Base-by-base conservation (phyloP, 2,888 invertebrate species). In the Rhagophthalmus giganteus region DNA sequence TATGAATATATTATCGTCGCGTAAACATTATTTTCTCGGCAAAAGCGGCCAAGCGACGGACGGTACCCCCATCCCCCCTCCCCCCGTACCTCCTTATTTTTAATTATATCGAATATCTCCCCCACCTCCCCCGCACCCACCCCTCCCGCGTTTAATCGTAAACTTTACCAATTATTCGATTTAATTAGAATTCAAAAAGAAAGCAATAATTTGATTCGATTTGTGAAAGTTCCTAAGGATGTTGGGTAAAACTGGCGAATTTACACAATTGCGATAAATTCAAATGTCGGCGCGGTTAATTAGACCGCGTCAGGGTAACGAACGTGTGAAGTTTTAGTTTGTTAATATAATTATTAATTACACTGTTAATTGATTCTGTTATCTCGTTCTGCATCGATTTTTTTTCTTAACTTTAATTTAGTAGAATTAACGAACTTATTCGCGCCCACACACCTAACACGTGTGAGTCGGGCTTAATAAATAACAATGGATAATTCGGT, bases 1-100 rank as follows among this genome's bases (percentile, higher is more conserved):
- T 70, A 71, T 72, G 70, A 72, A 72, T 72, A 72, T 71, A 71
- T 72, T 72, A 71, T 66, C 65, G 59, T 60, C 56, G 57, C 65
- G 66, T 68, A 68, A 69, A 68, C 68, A 70, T 71, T 70, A 71
- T 64, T 71, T 68, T 70, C 64, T 59, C 57, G 55, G 61, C 61
- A 59, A 55, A 20, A 57, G 60, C 61, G 54, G 57, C 49, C 54
- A 55, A 54, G 52, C 55, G 59, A 61, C 59, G 56, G n/a, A n/a
- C n/a, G n/a, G n/a, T n/a, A n/a, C n/a, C n/a, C n/a, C n/a, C n/a
- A n/a, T n/a, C n/a, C n/a, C n/a, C n/a, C n/a, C n/a, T n/a, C n/a
- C n/a, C n/a, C n/a, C n/a, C n/a, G n/a, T n/a, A n/a, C n/a, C n/a
- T n/a, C n/a, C n/a, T n/a, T n/a, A n/a, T n/a, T n/a, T n/a, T n/a